Conservation (phyloP, 2,888 invertebrate species). For the Tanytarsus gracilentus region DNA sequence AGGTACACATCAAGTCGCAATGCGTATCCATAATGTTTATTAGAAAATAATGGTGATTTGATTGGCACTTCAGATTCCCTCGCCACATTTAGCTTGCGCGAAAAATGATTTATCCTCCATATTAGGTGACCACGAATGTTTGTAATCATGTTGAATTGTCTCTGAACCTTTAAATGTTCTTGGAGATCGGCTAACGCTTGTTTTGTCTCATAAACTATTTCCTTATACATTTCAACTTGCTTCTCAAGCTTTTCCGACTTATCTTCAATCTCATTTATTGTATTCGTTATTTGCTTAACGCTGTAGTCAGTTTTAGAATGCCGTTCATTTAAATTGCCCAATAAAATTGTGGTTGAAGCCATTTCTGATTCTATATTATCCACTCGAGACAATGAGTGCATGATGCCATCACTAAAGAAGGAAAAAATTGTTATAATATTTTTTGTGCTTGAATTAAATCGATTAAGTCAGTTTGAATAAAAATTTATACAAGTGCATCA, state of each 20-base stretch:
- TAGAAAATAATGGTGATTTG: slow-evolving; percentile 59
- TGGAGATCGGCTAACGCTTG: slow-evolving; percentile 45
- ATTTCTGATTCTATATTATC: slow-evolving; percentile 37
- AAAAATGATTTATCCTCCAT: slow-evolving; percentile 61
- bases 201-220: slow-evolving; percentile 43
- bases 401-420: slow-evolving; percentile 21
- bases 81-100: slow-evolving; percentile 56
- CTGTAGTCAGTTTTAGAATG: slow-evolving; percentile 45
- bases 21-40: slow-evolving; percentile 64
- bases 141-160: slow-evolving; percentile 38
- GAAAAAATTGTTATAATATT: not conserved
- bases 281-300: slow-evolving; percentile 45
- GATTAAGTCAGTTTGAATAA: too few species aligned
- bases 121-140: slow-evolving; percentile 48
- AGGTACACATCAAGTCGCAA: slow-evolving; percentile 59
- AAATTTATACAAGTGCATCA: too few species aligned
- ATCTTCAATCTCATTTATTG: slow-evolving; percentile 46
- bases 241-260: slow-evolving; percentile 46
- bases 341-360: slow-evolving; percentile 37
- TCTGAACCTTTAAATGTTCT: slow-evolving; percentile 39
- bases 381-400: slow-evolving; percentile 30
- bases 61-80: slow-evolving; percentile 55
- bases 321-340: slow-evolving; percentile 42
- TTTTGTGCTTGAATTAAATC: too few species aligned
- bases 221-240: slow-evolving; percentile 41